phyloP scores from a whole-genome alignment of 2,797 vertebrate genomes.

The Crocodylus rhombifer region DNA sequence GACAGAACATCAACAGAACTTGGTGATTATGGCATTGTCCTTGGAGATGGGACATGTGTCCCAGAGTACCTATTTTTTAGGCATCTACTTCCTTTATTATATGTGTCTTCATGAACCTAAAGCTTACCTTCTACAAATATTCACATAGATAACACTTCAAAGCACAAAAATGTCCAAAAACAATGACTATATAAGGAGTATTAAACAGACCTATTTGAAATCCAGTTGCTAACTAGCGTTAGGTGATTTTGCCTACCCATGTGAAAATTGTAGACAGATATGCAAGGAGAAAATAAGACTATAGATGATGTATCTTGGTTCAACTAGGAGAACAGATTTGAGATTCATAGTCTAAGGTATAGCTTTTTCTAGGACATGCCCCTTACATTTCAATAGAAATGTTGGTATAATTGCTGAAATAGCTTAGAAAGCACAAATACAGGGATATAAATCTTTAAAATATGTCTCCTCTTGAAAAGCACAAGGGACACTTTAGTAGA shows the following conservation, averaged over 20 bases:
- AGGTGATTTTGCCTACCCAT: not conserved
- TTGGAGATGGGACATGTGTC: not conserved
- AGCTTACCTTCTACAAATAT: not conserved
- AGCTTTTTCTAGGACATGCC: not conserved
- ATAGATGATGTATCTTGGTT: not conserved
- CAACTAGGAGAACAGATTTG: not conserved
- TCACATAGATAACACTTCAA: not conserved
- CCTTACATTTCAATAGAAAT: not conserved
- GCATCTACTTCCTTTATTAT: not conserved
- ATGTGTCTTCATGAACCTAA: not conserved
- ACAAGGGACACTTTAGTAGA: slow-evolving; percentile 1
- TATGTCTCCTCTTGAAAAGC: slow-evolving; percentile 30
- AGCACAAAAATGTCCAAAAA: not conserved
- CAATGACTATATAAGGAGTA: not conserved
- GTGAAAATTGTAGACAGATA: not conserved
- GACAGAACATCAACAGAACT: too few species aligned
- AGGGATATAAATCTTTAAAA: slow-evolving; percentile 43
- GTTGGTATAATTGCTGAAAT: not conserved
- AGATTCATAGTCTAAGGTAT: not conserved
- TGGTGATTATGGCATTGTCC: not conserved
- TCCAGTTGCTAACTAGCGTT: not conserved
- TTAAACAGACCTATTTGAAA: not conserved
- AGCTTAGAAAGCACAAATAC: not conserved
- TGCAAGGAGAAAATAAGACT: not conserved
- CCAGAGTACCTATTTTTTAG: accelerated